These are phyloP conservation scores for Aelia acuminata DNA, from an alignment of 2,888 invertebrate species.

Conservation along the genomic window DNA sequence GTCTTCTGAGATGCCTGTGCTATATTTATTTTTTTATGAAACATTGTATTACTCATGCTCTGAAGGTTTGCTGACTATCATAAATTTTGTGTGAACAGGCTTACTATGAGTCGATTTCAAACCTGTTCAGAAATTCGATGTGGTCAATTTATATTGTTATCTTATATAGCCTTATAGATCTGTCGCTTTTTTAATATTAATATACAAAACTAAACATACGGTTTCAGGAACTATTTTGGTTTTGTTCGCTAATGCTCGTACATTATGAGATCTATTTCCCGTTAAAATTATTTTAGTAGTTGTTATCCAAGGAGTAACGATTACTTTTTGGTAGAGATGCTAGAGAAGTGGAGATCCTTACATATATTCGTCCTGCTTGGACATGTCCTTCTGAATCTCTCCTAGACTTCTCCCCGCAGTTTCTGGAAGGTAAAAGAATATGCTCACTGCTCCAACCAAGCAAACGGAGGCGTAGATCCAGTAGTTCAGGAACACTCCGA, in stretches of 20 bases:
- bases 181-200: no score
- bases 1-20: no score
- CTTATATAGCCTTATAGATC: no score
- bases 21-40: no score
- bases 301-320: background rate
- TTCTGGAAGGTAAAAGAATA: slow-evolving; percentile 64
- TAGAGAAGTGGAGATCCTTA: background rate
- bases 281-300: background rate
- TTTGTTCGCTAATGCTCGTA: background rate
- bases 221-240: background rate
- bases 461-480: slow-evolving; percentile 61
- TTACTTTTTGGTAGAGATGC: background rate
- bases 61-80: no score
- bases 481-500: slow-evolving; percentile 64
- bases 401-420: slow-evolving; percentile 65
- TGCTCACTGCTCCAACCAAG: slow-evolving; percentile 62
- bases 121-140: no score
- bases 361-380: background rate
- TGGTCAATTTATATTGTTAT: no score
- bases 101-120: no score
- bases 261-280: background rate
- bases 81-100: no score
- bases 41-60: no score
- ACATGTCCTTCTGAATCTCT: slow-evolving; percentile 62
- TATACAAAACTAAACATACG: no score